Evolutionary conservation across 1,140 invertebrate species (phyloP).

Genomic region (Drosophila varians): DNA sequence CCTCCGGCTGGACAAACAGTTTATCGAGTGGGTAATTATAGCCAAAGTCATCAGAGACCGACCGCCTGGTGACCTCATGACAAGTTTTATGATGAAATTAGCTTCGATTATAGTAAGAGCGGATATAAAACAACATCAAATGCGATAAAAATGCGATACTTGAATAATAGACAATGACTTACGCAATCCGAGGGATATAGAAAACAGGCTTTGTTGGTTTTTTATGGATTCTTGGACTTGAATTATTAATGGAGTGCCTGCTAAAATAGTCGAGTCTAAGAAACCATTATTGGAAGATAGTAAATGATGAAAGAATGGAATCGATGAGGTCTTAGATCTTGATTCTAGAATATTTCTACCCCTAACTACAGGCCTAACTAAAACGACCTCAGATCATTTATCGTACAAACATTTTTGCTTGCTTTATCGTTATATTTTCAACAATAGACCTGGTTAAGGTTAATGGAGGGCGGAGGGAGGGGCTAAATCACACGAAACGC

Average conservation of each 20-base stretch:
- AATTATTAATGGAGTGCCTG: slow-evolving; percentile 5
- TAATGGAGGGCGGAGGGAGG: no score
- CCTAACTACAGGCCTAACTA: no score
- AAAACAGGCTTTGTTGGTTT: slow-evolving; percentile 2
- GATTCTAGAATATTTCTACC: no score
- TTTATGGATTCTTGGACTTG: slow-evolving; percentile 17
- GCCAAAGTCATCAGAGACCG: slow-evolving; percentile 9
- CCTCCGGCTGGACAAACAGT: slow-evolving; percentile 10
- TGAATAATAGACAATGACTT: slow-evolving; percentile 22
- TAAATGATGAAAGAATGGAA: no score
- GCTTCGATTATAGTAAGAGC: slow-evolving; percentile 33
- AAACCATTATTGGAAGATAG: no score
- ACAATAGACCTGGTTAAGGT: no score
- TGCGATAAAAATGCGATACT: slow-evolving; percentile 42
- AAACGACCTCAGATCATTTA: no score
- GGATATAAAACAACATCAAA: slow-evolving; percentile 45
- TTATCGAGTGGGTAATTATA: slow-evolving; percentile 33
- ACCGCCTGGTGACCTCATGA: slow-evolving; percentile 51
- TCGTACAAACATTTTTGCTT: no score
- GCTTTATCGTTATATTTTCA: no score
- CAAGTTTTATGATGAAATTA: slow-evolving; percentile 56
- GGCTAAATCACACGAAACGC: no score
- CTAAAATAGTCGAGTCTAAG: background rate
- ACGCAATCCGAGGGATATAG: slow-evolving; percentile 33
- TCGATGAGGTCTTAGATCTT: no score